These are phyloP conservation scores for Brachionus calyciflorus DNA, from an alignment of 1,140 invertebrate species.

Conservation along the genomic window DNA sequence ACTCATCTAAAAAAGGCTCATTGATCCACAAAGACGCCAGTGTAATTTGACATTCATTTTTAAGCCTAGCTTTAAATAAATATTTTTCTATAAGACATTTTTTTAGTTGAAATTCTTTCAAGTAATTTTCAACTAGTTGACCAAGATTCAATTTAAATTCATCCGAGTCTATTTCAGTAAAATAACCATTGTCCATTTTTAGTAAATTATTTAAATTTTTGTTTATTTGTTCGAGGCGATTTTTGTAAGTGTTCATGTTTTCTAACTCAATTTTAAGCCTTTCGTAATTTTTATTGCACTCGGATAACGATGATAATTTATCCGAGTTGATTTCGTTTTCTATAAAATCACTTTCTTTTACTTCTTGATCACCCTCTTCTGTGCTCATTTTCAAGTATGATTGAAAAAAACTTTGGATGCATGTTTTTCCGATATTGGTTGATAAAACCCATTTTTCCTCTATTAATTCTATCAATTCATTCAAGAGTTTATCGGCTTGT, in stretches of 20 bases:
- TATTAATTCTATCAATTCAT: neutral
- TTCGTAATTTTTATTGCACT: neutral
- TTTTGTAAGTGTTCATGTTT: neutral
- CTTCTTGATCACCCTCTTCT: neutral
- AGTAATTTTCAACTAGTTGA: neutral
- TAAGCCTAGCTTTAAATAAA: neutral
- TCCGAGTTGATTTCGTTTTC: neutral
- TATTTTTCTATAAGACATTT: neutral
- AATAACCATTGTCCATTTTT: neutral
- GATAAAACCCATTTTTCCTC: constrained; percentile 14
- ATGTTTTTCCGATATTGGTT: neutral
- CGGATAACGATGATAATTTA: neutral
- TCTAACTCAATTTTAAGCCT: neutral
- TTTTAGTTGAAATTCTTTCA: constrained; percentile 19
- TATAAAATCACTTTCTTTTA: neutral
- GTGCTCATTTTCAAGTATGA: neutral
- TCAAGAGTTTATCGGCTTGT: neutral
- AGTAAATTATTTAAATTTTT: neutral
- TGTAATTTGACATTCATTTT: neutral
- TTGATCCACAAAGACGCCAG: constrained; percentile 5
- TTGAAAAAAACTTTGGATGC: neutral
- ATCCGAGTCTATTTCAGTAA: neutral
- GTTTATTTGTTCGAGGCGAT: neutral
- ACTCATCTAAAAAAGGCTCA: constrained; percentile 2
- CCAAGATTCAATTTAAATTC: neutral